These are phyloP conservation scores for Neelides folsomi DNA, from an alignment of 2,888 invertebrate genomes.

Conservation along the genomic window DNA sequence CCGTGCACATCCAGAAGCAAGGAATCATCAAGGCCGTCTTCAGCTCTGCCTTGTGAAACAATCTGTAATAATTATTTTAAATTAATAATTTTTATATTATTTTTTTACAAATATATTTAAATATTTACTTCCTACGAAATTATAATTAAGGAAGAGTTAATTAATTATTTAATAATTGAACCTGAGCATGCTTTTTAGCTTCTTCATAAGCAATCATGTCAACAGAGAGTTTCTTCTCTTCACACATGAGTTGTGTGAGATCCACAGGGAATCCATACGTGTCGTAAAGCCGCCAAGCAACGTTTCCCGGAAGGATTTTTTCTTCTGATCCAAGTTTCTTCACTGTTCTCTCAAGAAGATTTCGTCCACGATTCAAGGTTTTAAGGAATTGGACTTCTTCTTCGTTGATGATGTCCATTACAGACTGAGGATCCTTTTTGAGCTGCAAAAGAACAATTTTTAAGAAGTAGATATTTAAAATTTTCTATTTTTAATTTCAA, in stretches of 20 bases:
- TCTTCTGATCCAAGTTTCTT: constrained; percentile 52
- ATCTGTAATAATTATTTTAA: constrained; percentile 40
- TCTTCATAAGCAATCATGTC: constrained; percentile 86
- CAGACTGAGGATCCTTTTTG: constrained; percentile 75
- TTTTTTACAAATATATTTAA: not conserved
- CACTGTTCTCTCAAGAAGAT: constrained; percentile 79
- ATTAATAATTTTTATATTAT: not conserved
- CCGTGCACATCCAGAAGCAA: constrained; percentile 89
- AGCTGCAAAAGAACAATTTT: constrained; percentile 39
- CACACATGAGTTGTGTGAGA: constrained; percentile 92
- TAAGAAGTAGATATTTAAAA: not conserved
- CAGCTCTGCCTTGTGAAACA: constrained; percentile 70
- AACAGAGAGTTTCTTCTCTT: constrained; percentile 77
- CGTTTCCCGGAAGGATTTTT: constrained; percentile 70
- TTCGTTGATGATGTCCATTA: constrained; percentile 90
- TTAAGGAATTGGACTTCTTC: constrained; percentile 96
- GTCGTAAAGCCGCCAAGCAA: constrained; percentile 96
- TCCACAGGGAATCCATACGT: constrained; percentile 99
- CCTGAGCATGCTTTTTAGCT: constrained; percentile 72
- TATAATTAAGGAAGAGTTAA: not conserved
- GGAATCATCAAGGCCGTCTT: constrained; percentile 60
- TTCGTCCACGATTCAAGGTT: constrained; percentile 78
- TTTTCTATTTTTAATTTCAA: too few relatives aligned
- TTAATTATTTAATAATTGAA: not conserved
- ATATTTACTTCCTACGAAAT: not conserved